These are phyloP conservation scores for Campopleginae sp. DNA, from an alignment of 2,888 invertebrate genomes.

Conservation along the genomic window DNA sequence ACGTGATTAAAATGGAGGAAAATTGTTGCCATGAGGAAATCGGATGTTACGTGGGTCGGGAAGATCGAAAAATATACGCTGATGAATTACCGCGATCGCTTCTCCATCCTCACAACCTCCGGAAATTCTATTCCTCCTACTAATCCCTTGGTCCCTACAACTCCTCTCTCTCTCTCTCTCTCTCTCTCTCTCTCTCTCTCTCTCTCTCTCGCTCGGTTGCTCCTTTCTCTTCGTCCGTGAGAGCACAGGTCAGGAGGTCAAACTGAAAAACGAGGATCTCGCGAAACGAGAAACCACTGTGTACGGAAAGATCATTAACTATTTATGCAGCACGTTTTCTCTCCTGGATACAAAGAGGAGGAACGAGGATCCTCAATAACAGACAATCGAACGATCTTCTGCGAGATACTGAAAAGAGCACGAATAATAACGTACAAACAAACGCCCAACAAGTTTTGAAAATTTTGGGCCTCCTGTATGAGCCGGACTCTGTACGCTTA, in stretches of 20 bases:
- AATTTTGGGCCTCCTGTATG: no score
- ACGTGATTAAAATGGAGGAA: background rate
- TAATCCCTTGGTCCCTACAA: background rate
- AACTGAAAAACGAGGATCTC: constrained; percentile 28
- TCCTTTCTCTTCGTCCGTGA: constrained; percentile 17
- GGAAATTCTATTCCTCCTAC: background rate
- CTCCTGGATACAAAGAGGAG: constrained; percentile 10
- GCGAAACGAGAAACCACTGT: constrained; percentile 36
- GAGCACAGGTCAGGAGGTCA: constrained; percentile 55
- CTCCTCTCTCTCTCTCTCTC: background rate
- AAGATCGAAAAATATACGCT: background rate
- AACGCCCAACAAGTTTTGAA: background rate
- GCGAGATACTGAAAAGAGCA: background rate
- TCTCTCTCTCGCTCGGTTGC: background rate
- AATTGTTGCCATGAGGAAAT: background rate
- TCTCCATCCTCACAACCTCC: background rate
- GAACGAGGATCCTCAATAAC: constrained; percentile 43
- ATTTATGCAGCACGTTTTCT: constrained; percentile 43
- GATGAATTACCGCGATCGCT: background rate
- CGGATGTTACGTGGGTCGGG: background rate
- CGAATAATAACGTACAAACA: constrained; percentile 9
- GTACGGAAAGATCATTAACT: constrained; percentile 13
- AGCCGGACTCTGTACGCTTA: no score
- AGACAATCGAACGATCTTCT: constrained; percentile 43
- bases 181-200: background rate